phyloP scores from a whole-genome alignment of 2,888 invertebrate species.

The Meiosimyza decipiens region DNA sequence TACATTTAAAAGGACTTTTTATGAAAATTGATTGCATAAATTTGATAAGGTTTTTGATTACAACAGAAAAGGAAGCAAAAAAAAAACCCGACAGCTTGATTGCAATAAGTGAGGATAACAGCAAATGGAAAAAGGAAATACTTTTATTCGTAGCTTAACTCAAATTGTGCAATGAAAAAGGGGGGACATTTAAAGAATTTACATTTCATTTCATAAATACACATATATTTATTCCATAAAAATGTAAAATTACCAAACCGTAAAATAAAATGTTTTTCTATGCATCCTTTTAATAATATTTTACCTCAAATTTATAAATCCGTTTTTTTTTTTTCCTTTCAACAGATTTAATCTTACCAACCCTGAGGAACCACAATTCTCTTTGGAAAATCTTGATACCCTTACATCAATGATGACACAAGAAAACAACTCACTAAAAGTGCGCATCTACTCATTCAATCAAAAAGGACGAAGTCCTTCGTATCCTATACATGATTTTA shows the following conservation, averaged over 20 bases:
- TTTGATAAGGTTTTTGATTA: slow-evolving; percentile 6
- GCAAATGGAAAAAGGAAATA: too few species aligned
- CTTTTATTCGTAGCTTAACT: too few species aligned
- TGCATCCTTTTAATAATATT: neutral
- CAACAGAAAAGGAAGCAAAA: too few species aligned
- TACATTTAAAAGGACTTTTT: slow-evolving; percentile 16
- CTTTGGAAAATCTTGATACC: slow-evolving; percentile 72
- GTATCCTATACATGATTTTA: slow-evolving; percentile 79
- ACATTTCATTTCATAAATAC: too few species aligned
- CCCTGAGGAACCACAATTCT: slow-evolving; percentile 65
- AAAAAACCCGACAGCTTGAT: too few species aligned
- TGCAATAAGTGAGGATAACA: too few species aligned
- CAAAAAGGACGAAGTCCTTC: slow-evolving; percentile 83
- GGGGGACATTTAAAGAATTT: too few species aligned
- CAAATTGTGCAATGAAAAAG: too few species aligned
- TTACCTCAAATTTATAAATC: slow-evolving; percentile 5
- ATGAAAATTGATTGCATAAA: slow-evolving; percentile 8
- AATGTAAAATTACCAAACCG: neutral
- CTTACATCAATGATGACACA: slow-evolving; percentile 81
- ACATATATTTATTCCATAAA: too few species aligned
- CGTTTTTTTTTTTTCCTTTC: neutral
- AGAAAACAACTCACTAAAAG: slow-evolving; percentile 82
- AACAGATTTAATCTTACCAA: slow-evolving; percentile 66
- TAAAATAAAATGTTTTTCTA: neutral
- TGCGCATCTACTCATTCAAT: slow-evolving; percentile 83